phyloP scores from a whole-genome alignment of 1,140 invertebrate species.

The Metopolophium dirhodum region DNA sequence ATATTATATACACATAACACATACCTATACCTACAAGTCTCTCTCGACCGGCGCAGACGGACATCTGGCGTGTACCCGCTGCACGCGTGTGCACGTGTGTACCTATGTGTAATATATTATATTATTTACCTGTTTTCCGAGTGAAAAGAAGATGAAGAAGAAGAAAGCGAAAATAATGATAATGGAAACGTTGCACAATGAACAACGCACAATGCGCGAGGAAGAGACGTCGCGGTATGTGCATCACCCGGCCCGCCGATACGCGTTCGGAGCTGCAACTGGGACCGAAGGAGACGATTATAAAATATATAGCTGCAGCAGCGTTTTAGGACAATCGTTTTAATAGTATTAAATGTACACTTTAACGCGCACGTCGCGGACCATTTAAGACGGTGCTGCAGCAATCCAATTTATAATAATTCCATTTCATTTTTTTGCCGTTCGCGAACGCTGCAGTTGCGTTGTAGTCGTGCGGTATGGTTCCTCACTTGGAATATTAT shows the following conservation, averaged over 20 bases:
- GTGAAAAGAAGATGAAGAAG: not conserved
- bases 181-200: constrained; percentile 28
- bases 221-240: not conserved
- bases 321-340: not conserved
- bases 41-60: not conserved
- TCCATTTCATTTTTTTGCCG: too few species aligned
- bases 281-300: not conserved
- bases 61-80: constrained; percentile 20
- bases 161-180: not conserved
- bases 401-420: not conserved
- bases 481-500: too few species aligned
- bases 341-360: not conserved
- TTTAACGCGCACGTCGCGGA: not conserved
- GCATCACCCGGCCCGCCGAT: not conserved
- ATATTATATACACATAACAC: not conserved
- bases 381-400: not conserved
- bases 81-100: not conserved
- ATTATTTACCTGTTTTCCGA: constrained; percentile 29
- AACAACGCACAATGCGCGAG: not conserved
- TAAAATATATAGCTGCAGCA: not conserved
- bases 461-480: too few species aligned
- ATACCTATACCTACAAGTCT: not conserved
- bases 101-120: not conserved
- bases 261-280: not conserved
- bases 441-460: too few species aligned